Evolutionary conservation across 2,888 invertebrate genomes (phyloP).

Genomic region (Lasioglossum zephyrum): DNA sequence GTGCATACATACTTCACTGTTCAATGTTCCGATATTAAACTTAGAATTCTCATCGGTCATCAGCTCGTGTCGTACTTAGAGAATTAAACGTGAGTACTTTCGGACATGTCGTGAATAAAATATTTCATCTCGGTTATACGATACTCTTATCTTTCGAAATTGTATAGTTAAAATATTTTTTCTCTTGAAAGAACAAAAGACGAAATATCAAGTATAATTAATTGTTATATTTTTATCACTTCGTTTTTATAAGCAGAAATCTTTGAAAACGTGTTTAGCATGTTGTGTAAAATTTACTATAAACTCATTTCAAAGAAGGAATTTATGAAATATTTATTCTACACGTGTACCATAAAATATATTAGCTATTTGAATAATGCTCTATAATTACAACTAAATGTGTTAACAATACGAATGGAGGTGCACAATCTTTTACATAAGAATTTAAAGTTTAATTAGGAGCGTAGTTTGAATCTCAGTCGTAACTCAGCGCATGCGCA

Average conservation of each 20-base stretch:
- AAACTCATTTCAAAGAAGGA: not conserved
- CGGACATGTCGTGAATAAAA: not conserved
- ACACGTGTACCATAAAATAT: not conserved
- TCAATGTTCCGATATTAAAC: constrained; percentile 8
- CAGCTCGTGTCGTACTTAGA: not conserved
- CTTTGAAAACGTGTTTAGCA: not conserved
- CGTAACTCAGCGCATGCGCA: constrained; percentile 47
- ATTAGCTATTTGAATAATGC: not conserved
- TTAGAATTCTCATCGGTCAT: constrained; percentile 2
- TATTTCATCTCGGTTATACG: not conserved
- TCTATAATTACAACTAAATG: not conserved
- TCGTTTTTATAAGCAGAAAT: not conserved
- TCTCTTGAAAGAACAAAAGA: not conserved
- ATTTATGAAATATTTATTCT: not conserved
- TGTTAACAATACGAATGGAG: not conserved
- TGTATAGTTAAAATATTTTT: not conserved
- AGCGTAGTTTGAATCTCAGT: constrained; percentile 42
- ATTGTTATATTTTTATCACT: not conserved
- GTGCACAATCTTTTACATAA: constrained; percentile 17
- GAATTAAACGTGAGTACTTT: not conserved
- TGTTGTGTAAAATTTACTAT: not conserved
- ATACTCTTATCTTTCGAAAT: not conserved
- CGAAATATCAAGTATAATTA: not conserved
- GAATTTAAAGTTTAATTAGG: constrained; percentile 39
- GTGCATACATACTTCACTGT: not conserved